Base-by-base conservation (phyloP, 2,888 invertebrate genomes). In the Mythimna loreyi region DNA sequence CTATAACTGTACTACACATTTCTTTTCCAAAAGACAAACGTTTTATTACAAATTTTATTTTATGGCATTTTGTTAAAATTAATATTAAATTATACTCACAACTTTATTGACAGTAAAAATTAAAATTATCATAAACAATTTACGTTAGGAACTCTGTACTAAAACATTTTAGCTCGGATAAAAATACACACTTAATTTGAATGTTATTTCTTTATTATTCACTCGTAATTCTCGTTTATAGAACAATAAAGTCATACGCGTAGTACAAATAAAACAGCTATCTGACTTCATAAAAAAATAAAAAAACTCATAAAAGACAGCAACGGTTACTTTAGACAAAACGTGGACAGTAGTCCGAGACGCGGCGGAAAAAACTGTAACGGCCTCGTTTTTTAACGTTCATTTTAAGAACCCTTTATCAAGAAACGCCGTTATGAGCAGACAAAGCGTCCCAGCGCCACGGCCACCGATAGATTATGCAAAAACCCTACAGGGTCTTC, bases 381-480 rank as follows among this genome's bases (percentile, higher is more conserved):
- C 96, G 94, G 95, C 89, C 87, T 82, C 82, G 85, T 90, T 92
- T 93, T 93, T 92, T 86, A 94, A 94, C 92, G 92, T 90, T 84
- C 87, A 81, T 87, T 92, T 89, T 82, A 82, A 86, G 83, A 93
- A 93, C 94, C 94, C 94, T 94, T 95, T 91, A 87, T 80, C 68
- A 75, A 87, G 83, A 89, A 87, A 92, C 87, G 83, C 95, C 95
- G 95, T 95, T 95, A 94, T 80, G 80, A 81, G 57, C 87, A 84
- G 90, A 94, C 92, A 94, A 94, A 92, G 85, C 87, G 68, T 82
- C 50, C 43, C 4, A 0, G 77, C 84, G 88, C 85, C 87, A 86
- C 86, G 84, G 87, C 86, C 85, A 82, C 88, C 91, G 91, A 95
- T 95, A 96, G 94, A 95, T 95, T 96, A 96, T 96, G 95, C 96